Conservation (phyloP, 2,888 invertebrate genomes). For the Dyspetes luteomarginatus region DNA sequence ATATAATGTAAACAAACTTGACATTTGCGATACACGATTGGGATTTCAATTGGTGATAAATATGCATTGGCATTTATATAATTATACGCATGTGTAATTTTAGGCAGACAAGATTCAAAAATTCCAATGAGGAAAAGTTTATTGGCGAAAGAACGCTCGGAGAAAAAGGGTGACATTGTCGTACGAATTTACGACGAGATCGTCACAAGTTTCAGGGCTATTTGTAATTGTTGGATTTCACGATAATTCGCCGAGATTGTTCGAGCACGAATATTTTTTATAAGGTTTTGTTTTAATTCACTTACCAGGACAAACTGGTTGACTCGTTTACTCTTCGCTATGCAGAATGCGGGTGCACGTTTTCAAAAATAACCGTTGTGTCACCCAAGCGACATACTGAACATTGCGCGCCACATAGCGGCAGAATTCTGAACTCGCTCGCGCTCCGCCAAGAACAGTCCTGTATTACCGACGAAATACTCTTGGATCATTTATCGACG, state of each 20-base stretch:
- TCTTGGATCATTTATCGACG: too few relatives aligned
- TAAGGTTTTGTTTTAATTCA: too few relatives aligned
- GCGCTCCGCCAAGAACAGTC: background rate
- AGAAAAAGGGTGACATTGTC: too few relatives aligned
- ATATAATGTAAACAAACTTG: background rate
- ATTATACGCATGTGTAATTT: too few relatives aligned
- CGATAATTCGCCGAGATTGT: background rate
- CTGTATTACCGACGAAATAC: background rate
- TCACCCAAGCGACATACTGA: background rate
- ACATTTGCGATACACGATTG: too few relatives aligned
- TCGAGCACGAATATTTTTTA: too few relatives aligned
- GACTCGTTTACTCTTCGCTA: background rate
- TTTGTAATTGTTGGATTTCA: background rate
- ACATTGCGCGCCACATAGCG: conserved; percentile 42
- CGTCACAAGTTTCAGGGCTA: too few relatives aligned
- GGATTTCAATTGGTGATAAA: too few relatives aligned
- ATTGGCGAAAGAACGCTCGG: too few relatives aligned
- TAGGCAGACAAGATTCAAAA: background rate
- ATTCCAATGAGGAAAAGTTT: background rate
- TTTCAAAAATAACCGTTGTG: background rate
- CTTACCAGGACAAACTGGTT: too few relatives aligned
- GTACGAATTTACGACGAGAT: background rate
- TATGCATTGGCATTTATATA: too few relatives aligned
- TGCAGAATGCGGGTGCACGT: background rate
- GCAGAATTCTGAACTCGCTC: background rate